Evolutionary conservation across 2,113 vertebrate genomes (phyloP), one percentile per base, ranked within the genome.

Genomic region (Chlamydotis undulata): DNA sequence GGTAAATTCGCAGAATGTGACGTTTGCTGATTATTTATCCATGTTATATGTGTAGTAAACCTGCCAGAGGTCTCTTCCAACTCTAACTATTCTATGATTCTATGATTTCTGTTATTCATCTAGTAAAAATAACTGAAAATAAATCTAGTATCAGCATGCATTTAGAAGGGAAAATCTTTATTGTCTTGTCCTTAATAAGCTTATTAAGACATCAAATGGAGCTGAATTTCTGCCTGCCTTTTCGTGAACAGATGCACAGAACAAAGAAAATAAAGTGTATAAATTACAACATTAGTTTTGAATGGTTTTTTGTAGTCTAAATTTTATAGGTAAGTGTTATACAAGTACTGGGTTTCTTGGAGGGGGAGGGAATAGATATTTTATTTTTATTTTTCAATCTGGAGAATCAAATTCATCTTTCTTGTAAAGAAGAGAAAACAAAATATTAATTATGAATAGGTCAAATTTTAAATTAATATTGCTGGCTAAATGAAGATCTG

Each of bases 311-410:
- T 26, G 45, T 33, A 57, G 12, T 19, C 31, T 61, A 47, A 89
- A n/a, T 7, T 60, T 61, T 53, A 74, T 25, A 55, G 17, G 7
- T 29, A 37, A 55, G 2, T 87, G 12, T 47, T 61, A n/a, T 15
- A 22, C 3, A 87, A 60, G 17, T 31, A 41, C 2, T 2, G 0
- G 4, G 2, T 4, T 83, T 68, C 41, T 67, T 1, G 0, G 2
- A 3, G 11, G 3, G 2, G 0, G 8, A 50, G 5, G 25, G 17
- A 10, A 25, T 19, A 50, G 35, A 17, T 18, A n/a, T 57, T 78
- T 78, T 25, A 8, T 25, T 50, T 63, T 53, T 28, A 25, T 47
- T 41, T 77, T 64, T 77, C 5, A n/a, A 4, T 16, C 3, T 60
- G 22, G 11, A 52, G 10, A 80, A 76, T 33, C 56, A n/a, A 39